Base-by-base conservation (phyloP, 2,797 vertebrate genomes). In the Tympanoctomys barrerae region DNA sequence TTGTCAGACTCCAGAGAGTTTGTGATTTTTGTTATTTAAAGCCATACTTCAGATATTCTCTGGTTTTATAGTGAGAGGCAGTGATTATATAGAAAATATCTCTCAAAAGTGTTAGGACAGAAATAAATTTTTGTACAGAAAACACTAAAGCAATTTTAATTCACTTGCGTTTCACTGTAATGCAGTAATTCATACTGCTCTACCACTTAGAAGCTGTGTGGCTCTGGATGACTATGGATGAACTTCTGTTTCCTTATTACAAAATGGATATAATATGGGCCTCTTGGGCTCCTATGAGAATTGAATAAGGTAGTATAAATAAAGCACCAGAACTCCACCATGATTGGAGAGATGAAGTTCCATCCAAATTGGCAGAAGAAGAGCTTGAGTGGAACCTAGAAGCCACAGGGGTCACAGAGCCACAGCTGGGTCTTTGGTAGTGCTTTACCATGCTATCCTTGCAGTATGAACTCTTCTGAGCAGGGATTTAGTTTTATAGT, bases 1-100 rank as follows among this genome's bases (percentile, higher is more conserved):
- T 88, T 96, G 94, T 96, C 96, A 96, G 86, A 87, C 96, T 59
- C 64, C 42, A 86, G 42, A 42, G 46, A 91, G 46, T 62, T 62
- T 93, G 79, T 75, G 91, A 73, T 83, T 95, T 94, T 91, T 3
- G 7, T 94, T 96, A 83, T 90, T 94, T 88, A 96, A 96, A 96
- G 87, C 59, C 3, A 4, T 89, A 64, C 31, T 95, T 79, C 95
- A 33, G 68, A 94, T 52, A 71, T 82, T 68, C 18, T 84, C 79
- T 90, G 87, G 73, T 87, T 95, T 96, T 89, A 93, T 3, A 52
- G 31, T n/a, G 22, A 91, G 75, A 94, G 21, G 28, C n/a, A 28
- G 19, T 68, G 70, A 93, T 70, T 73, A 91, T 10, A 92, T 7
- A 90, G 46, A 95, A 75, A 96, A 91, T 90, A 71, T n/a, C 85